Evolutionary conservation across 2,888 invertebrate genomes (phyloP), one percentile per base, ranked within the genome.

Genomic region (Torymus texanus): DNA sequence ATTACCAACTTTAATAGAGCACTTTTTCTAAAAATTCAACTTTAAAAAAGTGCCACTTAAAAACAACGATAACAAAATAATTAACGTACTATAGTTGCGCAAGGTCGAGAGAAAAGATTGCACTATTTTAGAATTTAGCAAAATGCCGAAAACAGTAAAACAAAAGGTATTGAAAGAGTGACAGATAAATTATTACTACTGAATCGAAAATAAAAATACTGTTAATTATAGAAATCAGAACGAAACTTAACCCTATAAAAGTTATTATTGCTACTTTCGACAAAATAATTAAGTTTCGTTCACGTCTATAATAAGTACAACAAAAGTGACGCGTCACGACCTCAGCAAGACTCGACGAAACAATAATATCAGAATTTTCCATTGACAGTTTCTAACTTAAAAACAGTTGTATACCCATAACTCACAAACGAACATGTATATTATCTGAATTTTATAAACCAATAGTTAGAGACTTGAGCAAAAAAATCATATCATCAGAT

Each of bases 121-220:
- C 16, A 14, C 14, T 8, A 53, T 53, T 53, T 61, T 16, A 53
- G 55, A 62, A 72, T 72, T 72, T 72, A 4, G 14, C 53, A 16
- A 72, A 62, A 16, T 13, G 51, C 62, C n/a, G 14, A 61, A 71
- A 61, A 58, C 12, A 41, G 18, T 58, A 59, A 13, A 68, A 18
- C 8, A 59, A 18, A 21, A 29, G 24, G 4, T 55, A 63, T 41
- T 63, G 41, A 63, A 8, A 41, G 29, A 62, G 0, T 21, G 10
- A 61, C 1, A n/a, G 13, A 29, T 61, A 61, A 61, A 61, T 24
- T 41, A 8, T 41, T 24, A 21, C 51, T 51, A 67, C 14, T 14
- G 18, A 53, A n/a, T 29, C n/a, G 11, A 56, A 56, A 55, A n/a
- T 51, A 8, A 61, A 51, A 59, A 29, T 51, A 50, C 18, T 10